Percentiles rank a stretch among this genome's conserved stretches.
phyloP scores from a whole-genome alignment of 2,113 vertebrate species.

The Lampris megalopsis region DNA sequence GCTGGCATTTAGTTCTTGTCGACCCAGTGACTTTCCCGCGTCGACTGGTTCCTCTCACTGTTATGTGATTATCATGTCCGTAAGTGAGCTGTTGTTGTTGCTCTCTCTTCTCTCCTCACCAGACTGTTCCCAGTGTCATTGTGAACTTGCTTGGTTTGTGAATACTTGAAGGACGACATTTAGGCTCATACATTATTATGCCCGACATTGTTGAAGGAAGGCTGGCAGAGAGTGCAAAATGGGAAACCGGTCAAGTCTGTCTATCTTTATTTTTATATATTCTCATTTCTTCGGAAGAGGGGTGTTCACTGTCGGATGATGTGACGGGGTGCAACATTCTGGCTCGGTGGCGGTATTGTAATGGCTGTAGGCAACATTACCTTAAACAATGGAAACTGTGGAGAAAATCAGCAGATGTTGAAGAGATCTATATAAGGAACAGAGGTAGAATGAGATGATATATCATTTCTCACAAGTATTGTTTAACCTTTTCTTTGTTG shows the following conservation, averaged over 20 bases:
- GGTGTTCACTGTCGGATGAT: background rate
- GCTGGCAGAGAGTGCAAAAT: conserved; percentile 54
- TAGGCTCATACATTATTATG: conserved; percentile 60
- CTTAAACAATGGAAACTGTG: conserved; percentile 1
- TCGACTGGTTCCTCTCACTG: conserved; percentile 55
- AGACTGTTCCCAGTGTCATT: conserved; percentile 61
- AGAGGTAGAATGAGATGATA: background rate
- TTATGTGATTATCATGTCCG: conserved; percentile 45
- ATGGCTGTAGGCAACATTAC: conserved; percentile 9
- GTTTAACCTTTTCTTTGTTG: conserved; percentile 1
- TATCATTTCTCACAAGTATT: no score
- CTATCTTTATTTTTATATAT: conserved; percentile 35
- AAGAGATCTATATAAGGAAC: background rate
- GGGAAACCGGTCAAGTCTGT: conserved; percentile 8
- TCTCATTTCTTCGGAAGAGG: background rate
- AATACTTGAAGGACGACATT: conserved; percentile 79
- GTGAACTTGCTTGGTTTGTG: conserved; percentile 65
- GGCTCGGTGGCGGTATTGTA: background rate
- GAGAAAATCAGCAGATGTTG: background rate
- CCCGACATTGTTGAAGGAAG: no score
- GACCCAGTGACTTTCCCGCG: conserved; percentile 64
- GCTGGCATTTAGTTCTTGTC: conserved; percentile 49
- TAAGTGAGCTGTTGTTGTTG: conserved; percentile 49
- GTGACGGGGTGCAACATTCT: conserved; percentile 31
- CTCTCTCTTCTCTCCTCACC: conserved; percentile 39